Base-by-base conservation (phyloP, 2,888 invertebrate species). In the Sicus ferrugineus region DNA sequence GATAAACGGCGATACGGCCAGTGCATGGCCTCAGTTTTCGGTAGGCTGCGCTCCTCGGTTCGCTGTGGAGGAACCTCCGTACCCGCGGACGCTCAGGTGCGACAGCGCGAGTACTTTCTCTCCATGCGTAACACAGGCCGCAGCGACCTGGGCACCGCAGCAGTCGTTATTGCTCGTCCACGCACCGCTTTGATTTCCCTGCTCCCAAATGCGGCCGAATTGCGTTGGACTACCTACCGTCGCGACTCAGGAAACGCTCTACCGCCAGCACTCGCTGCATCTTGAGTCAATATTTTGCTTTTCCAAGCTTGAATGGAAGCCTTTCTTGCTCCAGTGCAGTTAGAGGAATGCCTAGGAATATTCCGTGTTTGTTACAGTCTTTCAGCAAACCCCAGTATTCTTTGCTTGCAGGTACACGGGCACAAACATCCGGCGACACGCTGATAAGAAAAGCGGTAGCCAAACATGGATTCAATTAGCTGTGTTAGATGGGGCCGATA, bases 351-450 rank as follows among this genome's bases (percentile, higher is more conserved):
- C 14, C 7, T 0, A 11, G 26, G 14, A 11, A 3, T 6, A 9
- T 28, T 54, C 5, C 28, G 7, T 26, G 54, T 2, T 54, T 4
- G 54, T 16, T 4, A 21, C 21, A 50, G 50, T 21, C 28, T 19
- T 5, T 14, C 2, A 11, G 21, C 11, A 11, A 7, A 21, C 50
- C 28, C 28, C 14, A 23, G 54, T 54, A 46, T 19, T 52, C 23
- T 23, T 23, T 14, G 14, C 28, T 23, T 9, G 54, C 23, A 54
- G 28, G 26, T 54, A 54, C 54, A 21, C 59, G n/a, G 14, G 2
- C 21, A 26, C 72, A 75, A 77, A 77, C 77, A 76, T 76, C 77
- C 77, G 77, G 76, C 72, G 64, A 64, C 52, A 28, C 4, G 30
- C 66, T 73, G 76, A 77, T 76, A 77, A 74, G 59, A 54, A 34